Evolutionary conservation across 2,797 vertebrate species (phyloP).

Genomic region (Antennarius maculatus): DNA sequence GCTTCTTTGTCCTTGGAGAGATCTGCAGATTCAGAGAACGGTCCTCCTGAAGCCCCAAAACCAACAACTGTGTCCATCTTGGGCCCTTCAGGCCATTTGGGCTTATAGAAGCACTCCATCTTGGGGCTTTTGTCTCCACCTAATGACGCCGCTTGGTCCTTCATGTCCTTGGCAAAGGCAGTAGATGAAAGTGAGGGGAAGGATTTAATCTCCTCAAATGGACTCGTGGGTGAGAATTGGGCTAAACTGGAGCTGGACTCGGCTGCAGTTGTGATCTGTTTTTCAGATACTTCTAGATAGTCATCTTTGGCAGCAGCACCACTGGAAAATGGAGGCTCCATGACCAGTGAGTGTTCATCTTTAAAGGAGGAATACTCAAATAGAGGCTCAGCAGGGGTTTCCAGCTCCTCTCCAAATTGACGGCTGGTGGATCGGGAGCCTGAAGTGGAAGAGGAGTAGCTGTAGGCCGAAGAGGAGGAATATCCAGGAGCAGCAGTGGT

Average conservation of each 20-base stretch:
- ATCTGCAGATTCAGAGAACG: constrained; percentile 70
- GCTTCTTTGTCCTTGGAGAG: constrained; percentile 76
- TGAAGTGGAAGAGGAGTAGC: constrained; percentile 86
- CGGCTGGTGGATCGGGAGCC: constrained; percentile 87
- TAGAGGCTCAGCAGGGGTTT: constrained; percentile 78
- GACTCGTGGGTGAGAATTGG: constrained; percentile 83
- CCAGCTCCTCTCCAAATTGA: constrained; percentile 84
- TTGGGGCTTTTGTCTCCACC: constrained; percentile 79
- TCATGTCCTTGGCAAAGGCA: constrained; percentile 69
- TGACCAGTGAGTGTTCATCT: constrained; percentile 81
- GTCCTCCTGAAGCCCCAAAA: constrained; percentile 61
- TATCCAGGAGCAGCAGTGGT: constrained; percentile 78
- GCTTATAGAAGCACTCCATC: constrained; percentile 82
- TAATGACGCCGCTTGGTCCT: constrained; percentile 60
- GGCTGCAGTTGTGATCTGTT: constrained; percentile 70
- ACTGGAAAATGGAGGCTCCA: constrained; percentile 72
- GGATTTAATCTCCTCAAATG: constrained; percentile 81
- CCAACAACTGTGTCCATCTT: constrained; percentile 64
- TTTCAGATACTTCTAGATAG: constrained; percentile 93
- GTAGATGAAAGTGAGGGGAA: constrained; percentile 75
- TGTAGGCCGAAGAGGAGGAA: constrained; percentile 86
- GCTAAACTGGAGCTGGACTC: constrained; percentile 83
- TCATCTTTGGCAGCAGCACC: constrained; percentile 84
- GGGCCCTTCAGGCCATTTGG: constrained; percentile 73
- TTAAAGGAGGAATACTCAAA: constrained; percentile 87